Percentiles rank a stretch among this genome's conserved stretches.
phyloP scores from a whole-genome alignment of 2,113 vertebrate genomes.

The Baryphthengus martii region DNA sequence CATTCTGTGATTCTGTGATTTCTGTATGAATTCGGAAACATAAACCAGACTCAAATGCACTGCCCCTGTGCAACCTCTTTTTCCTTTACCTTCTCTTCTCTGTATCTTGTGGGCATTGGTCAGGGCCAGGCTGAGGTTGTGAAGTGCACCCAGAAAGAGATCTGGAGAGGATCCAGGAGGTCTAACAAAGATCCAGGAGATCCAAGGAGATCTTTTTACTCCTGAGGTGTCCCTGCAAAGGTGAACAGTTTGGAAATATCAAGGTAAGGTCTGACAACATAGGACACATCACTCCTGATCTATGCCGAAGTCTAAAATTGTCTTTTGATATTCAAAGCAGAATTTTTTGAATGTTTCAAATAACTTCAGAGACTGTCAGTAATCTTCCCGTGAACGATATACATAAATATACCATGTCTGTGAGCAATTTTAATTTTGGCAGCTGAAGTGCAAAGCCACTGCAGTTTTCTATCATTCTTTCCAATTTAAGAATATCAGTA shows the following conservation, averaged over 20 bases:
- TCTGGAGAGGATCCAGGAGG: neutral
- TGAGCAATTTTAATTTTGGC: neutral
- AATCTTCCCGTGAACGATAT: conserved; percentile 9
- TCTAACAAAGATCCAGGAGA: neutral
- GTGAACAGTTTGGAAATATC: neutral
- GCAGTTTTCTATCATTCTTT: conserved; percentile 41
- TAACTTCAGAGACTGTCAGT: neutral
- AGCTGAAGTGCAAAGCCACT: neutral
- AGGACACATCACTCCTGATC: neutral
- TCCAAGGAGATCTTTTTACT: neutral
- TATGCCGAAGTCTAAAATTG: neutral
- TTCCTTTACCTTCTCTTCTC: neutral
- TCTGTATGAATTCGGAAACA: neutral
- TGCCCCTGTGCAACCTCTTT: neutral
- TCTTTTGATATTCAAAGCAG: neutral
- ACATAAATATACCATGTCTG: conserved; percentile 12
- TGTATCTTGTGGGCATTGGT: neutral
- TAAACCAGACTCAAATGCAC: neutral
- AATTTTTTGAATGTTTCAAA: neutral
- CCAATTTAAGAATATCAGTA: conserved; percentile 27
- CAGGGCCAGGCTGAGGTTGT: neutral
- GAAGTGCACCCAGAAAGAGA: neutral
- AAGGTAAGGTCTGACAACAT: neutral
- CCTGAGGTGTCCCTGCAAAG: neutral
- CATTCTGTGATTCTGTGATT: too few relatives aligned